Percentiles rank a stretch among this genome's conserved stretches.
phyloP scores from a whole-genome alignment of 2,113 vertebrate genomes.

The Strigops habroptila region DNA sequence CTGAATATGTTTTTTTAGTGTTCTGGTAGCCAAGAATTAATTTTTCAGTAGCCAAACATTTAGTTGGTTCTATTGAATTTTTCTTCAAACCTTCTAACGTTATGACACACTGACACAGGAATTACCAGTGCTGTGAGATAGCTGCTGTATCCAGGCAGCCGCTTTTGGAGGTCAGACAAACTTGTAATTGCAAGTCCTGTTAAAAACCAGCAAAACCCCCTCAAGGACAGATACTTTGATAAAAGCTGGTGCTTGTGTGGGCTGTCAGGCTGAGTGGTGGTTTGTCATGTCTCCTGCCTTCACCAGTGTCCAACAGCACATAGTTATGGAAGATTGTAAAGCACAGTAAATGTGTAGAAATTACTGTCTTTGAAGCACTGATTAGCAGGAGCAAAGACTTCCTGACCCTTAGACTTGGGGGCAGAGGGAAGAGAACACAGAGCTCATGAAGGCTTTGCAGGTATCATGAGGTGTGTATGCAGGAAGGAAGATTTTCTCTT shows the following conservation, averaged over 20 bases:
- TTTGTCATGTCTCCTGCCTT: neutral
- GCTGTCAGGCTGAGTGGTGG: neutral
- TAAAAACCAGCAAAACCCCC: neutral
- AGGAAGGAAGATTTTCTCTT: neutral
- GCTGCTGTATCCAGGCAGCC: neutral
- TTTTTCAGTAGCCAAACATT: neutral
- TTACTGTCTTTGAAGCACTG: neutral
- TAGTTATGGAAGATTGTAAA: neutral
- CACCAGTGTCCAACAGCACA: neutral
- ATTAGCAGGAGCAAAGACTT: neutral
- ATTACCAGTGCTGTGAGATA: neutral
- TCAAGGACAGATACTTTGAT: neutral
- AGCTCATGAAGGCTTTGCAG: neutral
- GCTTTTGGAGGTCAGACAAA: neutral
- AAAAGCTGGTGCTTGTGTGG: neutral
- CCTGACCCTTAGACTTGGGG: neutral
- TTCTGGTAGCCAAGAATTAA: neutral
- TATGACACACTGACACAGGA: fast-evolving
- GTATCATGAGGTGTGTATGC: neutral
- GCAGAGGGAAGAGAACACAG: fast-evolving
- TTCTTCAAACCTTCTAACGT: neutral
- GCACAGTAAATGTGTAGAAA: neutral
- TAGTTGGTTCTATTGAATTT: neutral
- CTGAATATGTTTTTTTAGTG: neutral
- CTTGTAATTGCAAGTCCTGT: neutral